A percentile compares a stretch with the other conserved stretches of the same genome.
Evolutionary conservation across 2,797 vertebrate genomes (phyloP).

Genomic region (Phrynocephalus forsythii): DNA sequence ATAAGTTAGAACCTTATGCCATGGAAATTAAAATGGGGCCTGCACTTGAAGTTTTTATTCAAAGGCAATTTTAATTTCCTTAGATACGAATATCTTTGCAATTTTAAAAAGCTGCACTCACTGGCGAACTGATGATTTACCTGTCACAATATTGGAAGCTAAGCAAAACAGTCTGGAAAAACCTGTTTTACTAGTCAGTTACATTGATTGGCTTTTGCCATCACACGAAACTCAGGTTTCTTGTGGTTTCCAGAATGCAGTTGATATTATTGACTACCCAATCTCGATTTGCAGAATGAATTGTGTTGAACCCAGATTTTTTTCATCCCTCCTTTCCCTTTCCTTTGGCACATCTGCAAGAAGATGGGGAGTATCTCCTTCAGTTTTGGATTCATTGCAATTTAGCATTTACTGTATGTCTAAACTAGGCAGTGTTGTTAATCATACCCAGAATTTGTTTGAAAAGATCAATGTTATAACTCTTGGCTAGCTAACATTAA

Average conservation of each 20-base stretch:
- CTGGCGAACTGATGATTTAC: constrained; percentile 11
- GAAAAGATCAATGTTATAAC: not conserved
- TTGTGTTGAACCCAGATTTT: not conserved
- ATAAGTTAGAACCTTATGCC: not conserved
- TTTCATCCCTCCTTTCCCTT: not conserved
- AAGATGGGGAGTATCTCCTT: not conserved
- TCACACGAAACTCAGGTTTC: not conserved
- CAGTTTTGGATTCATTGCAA: not conserved
- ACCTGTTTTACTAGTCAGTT: constrained; percentile 34
- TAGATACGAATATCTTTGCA: not conserved
- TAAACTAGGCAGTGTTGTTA: not conserved
- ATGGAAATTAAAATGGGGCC: not conserved
- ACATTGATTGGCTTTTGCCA: not conserved
- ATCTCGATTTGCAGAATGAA: not conserved
- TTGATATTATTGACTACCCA: not conserved
- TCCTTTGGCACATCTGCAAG: not conserved
- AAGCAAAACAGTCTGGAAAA: not conserved
- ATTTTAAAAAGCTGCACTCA: not conserved
- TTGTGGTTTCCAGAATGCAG: not conserved
- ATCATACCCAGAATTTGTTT: not conserved
- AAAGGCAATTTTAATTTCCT: constrained; percentile 32
- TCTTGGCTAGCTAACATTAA: not conserved
- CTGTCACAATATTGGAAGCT: constrained; percentile 49
- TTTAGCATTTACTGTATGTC: not conserved
- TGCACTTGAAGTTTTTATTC: not conserved